Evolutionary conservation across 2,113 vertebrate genomes (phyloP).

Genomic region (Uropsilus gracilis): DNA sequence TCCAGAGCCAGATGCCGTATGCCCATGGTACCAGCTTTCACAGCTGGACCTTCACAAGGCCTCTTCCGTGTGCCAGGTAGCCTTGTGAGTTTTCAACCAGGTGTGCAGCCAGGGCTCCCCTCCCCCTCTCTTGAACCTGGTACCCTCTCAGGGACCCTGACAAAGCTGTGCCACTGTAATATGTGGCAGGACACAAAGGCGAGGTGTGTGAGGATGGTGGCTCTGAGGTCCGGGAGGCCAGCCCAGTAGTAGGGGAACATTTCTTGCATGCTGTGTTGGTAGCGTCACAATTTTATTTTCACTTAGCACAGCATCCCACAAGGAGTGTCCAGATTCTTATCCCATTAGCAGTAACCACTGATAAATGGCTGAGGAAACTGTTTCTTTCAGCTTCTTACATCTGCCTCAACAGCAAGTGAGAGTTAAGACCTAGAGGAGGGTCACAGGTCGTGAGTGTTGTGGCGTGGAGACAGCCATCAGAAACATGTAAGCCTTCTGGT

Average conservation of each 20-base stretch:
- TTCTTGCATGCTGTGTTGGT: background rate
- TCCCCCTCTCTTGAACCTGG: background rate
- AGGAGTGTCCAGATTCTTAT: background rate
- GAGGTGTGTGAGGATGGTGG: background rate
- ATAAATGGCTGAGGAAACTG: background rate
- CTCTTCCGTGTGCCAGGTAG: background rate
- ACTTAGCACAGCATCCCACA: background rate
- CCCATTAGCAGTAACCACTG: background rate
- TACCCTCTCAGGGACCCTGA: background rate
- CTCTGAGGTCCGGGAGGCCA: background rate
- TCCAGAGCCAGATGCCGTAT: no score
- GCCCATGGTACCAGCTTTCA: no score
- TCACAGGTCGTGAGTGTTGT: background rate
- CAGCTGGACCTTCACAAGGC: no score
- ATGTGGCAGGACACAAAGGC: background rate
- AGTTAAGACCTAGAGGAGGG: background rate
- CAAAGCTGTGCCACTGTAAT: background rate
- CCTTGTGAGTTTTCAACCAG: slow-evolving; percentile 21
- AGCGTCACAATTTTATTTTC: no score
- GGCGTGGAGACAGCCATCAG: background rate
- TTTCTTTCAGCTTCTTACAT: background rate
- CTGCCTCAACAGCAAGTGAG: background rate
- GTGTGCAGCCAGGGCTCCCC: background rate
- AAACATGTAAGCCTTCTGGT: background rate
- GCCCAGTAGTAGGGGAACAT: background rate